A percentile compares a stretch with the other conserved stretches of the same genome.
phyloP scores from a whole-genome alignment of 2,113 vertebrate species.

The Sphyrna mokarran region DNA sequence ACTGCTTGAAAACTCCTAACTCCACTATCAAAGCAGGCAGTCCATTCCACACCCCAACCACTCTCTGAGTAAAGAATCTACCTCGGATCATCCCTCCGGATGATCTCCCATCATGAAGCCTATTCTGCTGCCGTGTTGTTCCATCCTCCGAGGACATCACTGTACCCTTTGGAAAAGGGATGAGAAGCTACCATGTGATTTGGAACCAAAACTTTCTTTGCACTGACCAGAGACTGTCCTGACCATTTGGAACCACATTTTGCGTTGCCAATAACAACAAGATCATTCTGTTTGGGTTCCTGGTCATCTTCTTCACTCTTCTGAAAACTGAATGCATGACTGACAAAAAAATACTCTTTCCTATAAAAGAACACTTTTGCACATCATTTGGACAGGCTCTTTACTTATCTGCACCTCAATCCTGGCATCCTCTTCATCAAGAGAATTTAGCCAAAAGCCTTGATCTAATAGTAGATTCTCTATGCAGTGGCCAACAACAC shows the following conservation, averaged over 20 bases:
- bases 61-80: no score
- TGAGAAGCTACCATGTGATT: slow-evolving; percentile 55
- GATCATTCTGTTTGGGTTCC: slow-evolving; percentile 55
- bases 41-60: no score
- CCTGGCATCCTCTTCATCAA: slow-evolving; percentile 56
- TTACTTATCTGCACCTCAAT: slow-evolving; percentile 65
- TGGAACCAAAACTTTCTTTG: slow-evolving; percentile 41
- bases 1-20: no score
- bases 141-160: slow-evolving; percentile 53
- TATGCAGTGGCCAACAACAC: slow-evolving; percentile 75
- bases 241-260: slow-evolving; percentile 52
- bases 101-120: no score
- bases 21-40: no score
- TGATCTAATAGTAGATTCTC: slow-evolving; percentile 74
- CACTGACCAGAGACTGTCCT: slow-evolving; percentile 47
- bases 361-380: slow-evolving; percentile 68
- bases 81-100: no score
- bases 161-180: slow-evolving; percentile 69
- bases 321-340: slow-evolving; percentile 51
- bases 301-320: slow-evolving; percentile 48
- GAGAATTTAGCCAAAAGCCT: slow-evolving; percentile 66
- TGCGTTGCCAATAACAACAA: slow-evolving; percentile 51
- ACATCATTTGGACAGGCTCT: slow-evolving; percentile 59
- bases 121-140: slow-evolving; percentile 47
- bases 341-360: slow-evolving; percentile 76